Conservation (phyloP, 2,797 vertebrate species). For the Gambusia yucatana region DNA sequence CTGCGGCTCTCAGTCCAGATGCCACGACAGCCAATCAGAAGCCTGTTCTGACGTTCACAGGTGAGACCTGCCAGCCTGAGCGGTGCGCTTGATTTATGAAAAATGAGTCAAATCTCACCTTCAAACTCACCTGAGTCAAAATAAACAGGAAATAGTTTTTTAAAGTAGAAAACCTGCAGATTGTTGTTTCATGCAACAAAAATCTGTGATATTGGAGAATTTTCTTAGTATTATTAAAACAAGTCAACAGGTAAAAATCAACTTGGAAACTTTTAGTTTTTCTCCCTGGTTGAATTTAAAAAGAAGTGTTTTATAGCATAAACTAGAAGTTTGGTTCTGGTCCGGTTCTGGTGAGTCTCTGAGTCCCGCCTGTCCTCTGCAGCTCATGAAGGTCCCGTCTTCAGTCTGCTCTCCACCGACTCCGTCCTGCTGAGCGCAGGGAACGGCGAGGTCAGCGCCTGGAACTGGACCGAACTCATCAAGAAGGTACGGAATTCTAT, state of each 20-base stretch:
- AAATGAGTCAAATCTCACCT: not conserved
- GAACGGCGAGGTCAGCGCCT: constrained; percentile 88
- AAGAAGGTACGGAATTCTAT: constrained; percentile 80
- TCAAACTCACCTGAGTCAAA: not conserved
- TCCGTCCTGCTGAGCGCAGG: constrained; percentile 81
- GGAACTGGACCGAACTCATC: constrained; percentile 89
- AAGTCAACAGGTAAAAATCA: not conserved
- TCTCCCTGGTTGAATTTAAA: not conserved
- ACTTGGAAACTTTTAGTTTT: not conserved
- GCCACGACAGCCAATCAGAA: constrained; percentile 84
- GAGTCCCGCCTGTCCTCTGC: not conserved
- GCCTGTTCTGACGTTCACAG: constrained; percentile 84
- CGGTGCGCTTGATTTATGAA: not conserved
- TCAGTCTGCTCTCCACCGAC: constrained; percentile 85
- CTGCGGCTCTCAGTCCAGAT: constrained; percentile 88
- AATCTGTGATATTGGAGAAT: not conserved
- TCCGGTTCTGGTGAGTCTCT: not conserved
- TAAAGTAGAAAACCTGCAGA: not conserved
- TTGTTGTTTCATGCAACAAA: not conserved
- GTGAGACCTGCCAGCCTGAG: constrained; percentile 61
- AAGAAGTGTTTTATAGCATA: not conserved
- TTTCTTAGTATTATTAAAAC: not conserved
- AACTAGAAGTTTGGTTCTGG: not conserved
- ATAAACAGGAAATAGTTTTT: not conserved
- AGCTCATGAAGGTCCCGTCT: constrained; percentile 90